Base-by-base conservation (phyloP, 2,888 invertebrate species). In the Drosophila recens region DNA sequence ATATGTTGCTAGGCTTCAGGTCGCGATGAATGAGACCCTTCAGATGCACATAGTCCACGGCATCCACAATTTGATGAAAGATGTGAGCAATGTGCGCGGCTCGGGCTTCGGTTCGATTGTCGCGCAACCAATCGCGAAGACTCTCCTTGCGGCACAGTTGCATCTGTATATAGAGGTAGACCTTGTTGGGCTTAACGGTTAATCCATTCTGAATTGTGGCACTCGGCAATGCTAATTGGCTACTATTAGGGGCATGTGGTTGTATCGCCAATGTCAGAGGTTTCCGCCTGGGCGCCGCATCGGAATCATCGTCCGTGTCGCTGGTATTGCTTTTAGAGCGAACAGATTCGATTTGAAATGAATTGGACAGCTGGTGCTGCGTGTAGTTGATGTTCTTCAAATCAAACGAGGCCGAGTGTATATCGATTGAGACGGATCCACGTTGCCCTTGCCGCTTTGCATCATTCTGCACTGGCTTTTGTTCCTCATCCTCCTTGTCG, bases 151-250 rank as follows among this genome's bases (percentile, higher is more conserved):
- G 95, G 89, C 99, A 99, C 72, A 99, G 93, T 93, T 99, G 98
- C 99, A 99, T 99, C 93, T 99, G 99, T 91, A 99, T 99, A 91
- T 98, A 99, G 15, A 99, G 94, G 92, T 96, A 97, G 90, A 96
- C 95, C 90, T 94, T 94, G 9, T 93, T 91, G 52, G 89, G 90
- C 51, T 77, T 77, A 2, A 51, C 17, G 10, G 63, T 13, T 4
- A 48, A 34, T 17, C 80, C 82, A 48, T 82, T 74, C 43, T 68
- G 71, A 3, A 68, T 53, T 10, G 57, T 57, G 13, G 78, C 54
- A 62, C 65, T 76, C 5, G 72, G 75, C 5, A 71, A 48, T 43
- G 66, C 27, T 13, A 46, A 33, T 33, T 75, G 75, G 42, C 52
- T 67, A 1, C 57, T 68, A 43, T 70, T 71, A 9, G 30, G 13